Evolutionary conservation across 2,888 invertebrate species (phyloP).

Genomic region (Zygogramma bicolorata): DNA sequence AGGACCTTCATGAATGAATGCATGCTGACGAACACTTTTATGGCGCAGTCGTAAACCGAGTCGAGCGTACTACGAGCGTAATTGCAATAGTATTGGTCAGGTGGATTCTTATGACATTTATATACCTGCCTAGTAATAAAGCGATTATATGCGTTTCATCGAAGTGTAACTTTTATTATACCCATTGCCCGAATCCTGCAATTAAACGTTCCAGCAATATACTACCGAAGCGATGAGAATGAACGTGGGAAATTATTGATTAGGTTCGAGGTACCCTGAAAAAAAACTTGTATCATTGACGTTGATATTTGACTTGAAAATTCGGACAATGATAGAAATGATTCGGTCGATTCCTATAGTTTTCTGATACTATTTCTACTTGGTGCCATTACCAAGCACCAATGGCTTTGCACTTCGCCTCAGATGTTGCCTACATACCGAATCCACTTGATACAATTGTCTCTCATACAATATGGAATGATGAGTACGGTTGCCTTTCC

Average conservation of each 20-base stretch:
- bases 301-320: background rate
- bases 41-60: background rate
- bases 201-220: background rate
- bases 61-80: background rate
- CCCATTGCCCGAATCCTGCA: background rate
- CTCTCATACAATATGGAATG: too few species aligned
- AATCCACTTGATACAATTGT: too few species aligned
- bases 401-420: too few species aligned
- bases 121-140: constrained; percentile 1
- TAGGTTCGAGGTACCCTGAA: background rate
- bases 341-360: too few species aligned
- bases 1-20: background rate
- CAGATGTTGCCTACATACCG: too few species aligned
- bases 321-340: too few species aligned
- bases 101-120: background rate
- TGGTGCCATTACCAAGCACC: too few species aligned
- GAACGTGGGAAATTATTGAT: background rate
- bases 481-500: too few species aligned
- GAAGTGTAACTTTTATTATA: background rate
- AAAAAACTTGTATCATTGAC: background rate
- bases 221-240: background rate
- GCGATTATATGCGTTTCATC: background rate
- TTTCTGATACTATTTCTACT: too few species aligned
- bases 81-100: background rate
- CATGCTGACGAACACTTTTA: background rate